A percentile compares a stretch with the other conserved stretches of the same genome.
phyloP scores from a whole-genome alignment of 2,113 vertebrate genomes.

The Chionis minor region DNA sequence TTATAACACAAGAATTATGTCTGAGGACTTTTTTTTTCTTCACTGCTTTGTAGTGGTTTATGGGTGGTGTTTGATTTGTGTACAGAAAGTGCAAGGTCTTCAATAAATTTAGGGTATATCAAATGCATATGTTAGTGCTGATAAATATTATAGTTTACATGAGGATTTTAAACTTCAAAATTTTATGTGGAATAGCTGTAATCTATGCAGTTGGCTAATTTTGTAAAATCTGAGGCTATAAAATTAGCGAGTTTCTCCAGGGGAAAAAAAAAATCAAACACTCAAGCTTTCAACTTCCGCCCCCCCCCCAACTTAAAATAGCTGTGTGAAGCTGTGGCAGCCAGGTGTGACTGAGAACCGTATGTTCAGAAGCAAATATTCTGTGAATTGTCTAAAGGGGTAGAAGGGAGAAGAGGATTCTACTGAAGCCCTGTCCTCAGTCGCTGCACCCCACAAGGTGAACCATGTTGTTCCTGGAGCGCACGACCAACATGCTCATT shows the following conservation, averaged over 20 bases:
- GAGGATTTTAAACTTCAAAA: neutral
- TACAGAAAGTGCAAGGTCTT: neutral
- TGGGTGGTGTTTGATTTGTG: neutral
- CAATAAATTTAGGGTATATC: neutral
- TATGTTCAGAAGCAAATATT: neutral
- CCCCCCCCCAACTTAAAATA: neutral
- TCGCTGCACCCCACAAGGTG: rapidly evolving
- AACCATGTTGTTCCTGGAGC: neutral
- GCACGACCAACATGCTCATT: rapidly evolving
- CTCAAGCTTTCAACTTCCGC: neutral
- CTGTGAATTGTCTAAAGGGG: neutral
- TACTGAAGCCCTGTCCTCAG: rapidly evolving
- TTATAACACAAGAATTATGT: neutral
- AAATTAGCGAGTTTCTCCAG: neutral
- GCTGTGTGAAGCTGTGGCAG: neutral
- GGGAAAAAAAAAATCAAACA: neutral
- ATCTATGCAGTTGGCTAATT: neutral
- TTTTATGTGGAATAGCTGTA: neutral
- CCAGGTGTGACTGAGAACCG: neutral
- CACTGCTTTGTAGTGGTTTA: neutral
- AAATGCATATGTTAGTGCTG: neutral
- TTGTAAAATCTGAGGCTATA: neutral
- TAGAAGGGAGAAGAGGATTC: neutral
- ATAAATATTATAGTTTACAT: neutral
- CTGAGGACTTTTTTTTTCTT: neutral